These are phyloP conservation scores for Podarcis cretensis DNA, from an alignment of 2,113 vertebrate species.

Conservation along the genomic window DNA sequence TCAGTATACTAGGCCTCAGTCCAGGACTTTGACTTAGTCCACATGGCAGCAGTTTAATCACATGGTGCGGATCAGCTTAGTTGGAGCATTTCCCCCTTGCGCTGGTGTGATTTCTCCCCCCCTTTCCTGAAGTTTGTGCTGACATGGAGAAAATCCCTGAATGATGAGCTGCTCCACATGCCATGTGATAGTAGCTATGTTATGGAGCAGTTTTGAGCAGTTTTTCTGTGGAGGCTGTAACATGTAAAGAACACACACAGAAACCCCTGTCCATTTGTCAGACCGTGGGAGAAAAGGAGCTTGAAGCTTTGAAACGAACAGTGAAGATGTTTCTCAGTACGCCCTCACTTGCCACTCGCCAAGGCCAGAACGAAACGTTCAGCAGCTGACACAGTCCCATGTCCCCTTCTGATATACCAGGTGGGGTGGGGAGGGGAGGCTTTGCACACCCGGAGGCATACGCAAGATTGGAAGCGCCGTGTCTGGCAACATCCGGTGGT, in stretches of 20 bases:
- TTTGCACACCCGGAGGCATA: not conserved
- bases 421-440: not conserved
- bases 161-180: not conserved
- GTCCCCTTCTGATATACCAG: not conserved
- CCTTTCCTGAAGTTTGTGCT: not conserved
- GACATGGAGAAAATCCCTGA: not conserved
- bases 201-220: not conserved
- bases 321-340: not conserved
- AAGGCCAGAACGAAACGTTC: not conserved
- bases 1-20: not conserved
- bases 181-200: not conserved
- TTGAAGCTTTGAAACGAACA: not conserved
- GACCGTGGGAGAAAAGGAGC: not conserved
- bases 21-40: not conserved
- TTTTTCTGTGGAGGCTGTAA: not conserved
- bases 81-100: not conserved
- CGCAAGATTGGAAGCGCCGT: not conserved
- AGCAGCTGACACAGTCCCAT: not conserved
- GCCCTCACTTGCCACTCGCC: not conserved
- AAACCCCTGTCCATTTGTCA: not conserved
- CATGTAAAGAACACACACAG: not conserved
- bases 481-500: not conserved
- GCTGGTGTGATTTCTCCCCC: too few species aligned
- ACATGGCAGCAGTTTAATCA: not conserved
- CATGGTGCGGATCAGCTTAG: not conserved